Evolutionary conservation across 92 coral and sea anemone species (phyloP).

Genomic region (Epizoanthus rinbou): DNA sequence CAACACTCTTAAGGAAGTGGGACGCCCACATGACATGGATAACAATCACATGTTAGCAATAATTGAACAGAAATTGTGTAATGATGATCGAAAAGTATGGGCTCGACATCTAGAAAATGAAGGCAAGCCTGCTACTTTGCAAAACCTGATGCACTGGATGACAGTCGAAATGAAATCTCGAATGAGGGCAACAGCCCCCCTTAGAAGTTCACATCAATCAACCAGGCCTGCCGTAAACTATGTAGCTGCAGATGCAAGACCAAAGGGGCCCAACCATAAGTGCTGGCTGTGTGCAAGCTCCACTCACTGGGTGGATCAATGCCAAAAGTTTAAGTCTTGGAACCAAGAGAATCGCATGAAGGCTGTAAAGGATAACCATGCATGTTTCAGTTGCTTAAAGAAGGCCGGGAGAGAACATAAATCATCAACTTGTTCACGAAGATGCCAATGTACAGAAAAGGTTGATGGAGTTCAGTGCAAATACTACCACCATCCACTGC

Average conservation of each 20-base stretch:
- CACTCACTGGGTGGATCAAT: too few species aligned
- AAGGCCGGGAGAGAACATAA: too few species aligned
- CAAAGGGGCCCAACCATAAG: too few species aligned
- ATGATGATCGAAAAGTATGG: conserved; percentile 67
- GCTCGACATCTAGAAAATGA: conserved; percentile 47
- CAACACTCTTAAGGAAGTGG: conserved; percentile 71
- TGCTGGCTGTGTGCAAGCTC: too few species aligned
- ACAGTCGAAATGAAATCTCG: conserved; percentile 54
- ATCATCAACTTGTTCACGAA: too few species aligned
- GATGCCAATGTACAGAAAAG: too few species aligned
- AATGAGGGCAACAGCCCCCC: conserved; percentile 61
- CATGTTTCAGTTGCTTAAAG: too few species aligned
- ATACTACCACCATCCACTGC: too few species aligned
- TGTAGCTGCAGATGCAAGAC: not conserved
- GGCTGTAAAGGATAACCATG: too few species aligned
- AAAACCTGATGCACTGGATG: conserved; percentile 60
- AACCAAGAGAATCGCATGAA: too few species aligned
- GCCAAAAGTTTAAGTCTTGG: too few species aligned
- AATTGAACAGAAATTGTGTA: conserved; percentile 66
- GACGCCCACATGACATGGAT: conserved; percentile 63
- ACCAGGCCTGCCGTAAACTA: not conserved
- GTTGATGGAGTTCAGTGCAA: too few species aligned
- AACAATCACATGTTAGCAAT: conserved; percentile 72
- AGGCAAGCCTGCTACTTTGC: conserved; percentile 39
- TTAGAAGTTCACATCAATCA: conserved; percentile 40